Conservation (phyloP, 2,888 invertebrate species). For the Melinopterus prodromus region DNA sequence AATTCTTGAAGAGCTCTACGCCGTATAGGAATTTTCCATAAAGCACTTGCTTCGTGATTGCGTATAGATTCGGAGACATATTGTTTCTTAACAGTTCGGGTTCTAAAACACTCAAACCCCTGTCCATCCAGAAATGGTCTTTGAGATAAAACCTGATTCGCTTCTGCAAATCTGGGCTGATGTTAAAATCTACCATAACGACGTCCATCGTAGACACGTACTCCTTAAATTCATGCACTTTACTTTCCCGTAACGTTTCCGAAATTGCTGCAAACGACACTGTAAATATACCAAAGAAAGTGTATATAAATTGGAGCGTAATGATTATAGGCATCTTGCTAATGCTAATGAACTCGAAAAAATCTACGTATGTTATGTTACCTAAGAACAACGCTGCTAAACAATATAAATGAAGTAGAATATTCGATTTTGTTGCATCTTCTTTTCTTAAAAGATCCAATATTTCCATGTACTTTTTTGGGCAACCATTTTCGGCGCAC, state of each 20-base stretch:
- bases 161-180: slow-evolving; percentile 61
- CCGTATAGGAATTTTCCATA: slow-evolving; percentile 29
- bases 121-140: slow-evolving; percentile 27
- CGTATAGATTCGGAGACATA: slow-evolving; percentile 28
- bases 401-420: slow-evolving; percentile 29
- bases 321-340: slow-evolving; percentile 13
- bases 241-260: slow-evolving; percentile 60
- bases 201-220: slow-evolving; percentile 55
- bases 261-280: slow-evolving; percentile 59
- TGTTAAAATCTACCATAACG: slow-evolving; percentile 63
- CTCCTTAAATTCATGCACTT: slow-evolving; percentile 31
- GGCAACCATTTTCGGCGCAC: slow-evolving; percentile 25
- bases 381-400: slow-evolving; percentile 27
- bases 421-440: slow-evolving; percentile 4
- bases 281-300: slow-evolving; percentile 31
- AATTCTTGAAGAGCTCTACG: slow-evolving; percentile 19
- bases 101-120: slow-evolving; percentile 26
- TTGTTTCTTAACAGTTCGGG: slow-evolving; percentile 26
- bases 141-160: slow-evolving; percentile 45
- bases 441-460: slow-evolving; percentile 18
- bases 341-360: slow-evolving; percentile 5
- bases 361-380: slow-evolving; percentile 31
- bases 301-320: slow-evolving; percentile 27
- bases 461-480: slow-evolving; percentile 7
- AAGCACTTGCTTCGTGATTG: slow-evolving; percentile 24